These are phyloP conservation scores for Mizuhopecten yessoensis DNA, from an alignment of 1,140 invertebrate genomes.

Conservation along the genomic window DNA sequence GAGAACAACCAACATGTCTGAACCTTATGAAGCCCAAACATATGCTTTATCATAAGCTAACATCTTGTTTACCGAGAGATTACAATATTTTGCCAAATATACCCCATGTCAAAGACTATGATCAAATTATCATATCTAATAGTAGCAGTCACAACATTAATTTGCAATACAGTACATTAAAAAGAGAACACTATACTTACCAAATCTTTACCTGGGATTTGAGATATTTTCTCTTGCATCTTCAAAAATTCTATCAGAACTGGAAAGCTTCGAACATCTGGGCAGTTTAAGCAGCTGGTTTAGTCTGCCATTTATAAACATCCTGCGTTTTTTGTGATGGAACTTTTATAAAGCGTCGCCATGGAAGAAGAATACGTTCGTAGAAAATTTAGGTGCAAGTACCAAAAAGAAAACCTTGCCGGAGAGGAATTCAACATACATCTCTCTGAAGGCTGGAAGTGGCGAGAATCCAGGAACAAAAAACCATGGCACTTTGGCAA, in stretches of 20 bases:
- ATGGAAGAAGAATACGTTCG: background rate
- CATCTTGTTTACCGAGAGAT: no score
- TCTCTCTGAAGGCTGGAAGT: slow-evolving; percentile 30
- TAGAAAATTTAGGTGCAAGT: slow-evolving; percentile 34
- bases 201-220: background rate
- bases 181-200: slow-evolving; percentile 2
- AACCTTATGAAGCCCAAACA: background rate
- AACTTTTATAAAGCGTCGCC: slow-evolving; percentile 4
- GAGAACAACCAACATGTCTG: background rate
- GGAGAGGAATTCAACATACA: slow-evolving; percentile 17
- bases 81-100: background rate
- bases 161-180: slow-evolving; percentile 20
- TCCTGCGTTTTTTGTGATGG: background rate
- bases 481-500: background rate
- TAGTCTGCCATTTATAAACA: slow-evolving; percentile 21
- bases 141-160: slow-evolving; percentile 24
- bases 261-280: slow-evolving; percentile 26
- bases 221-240: background rate
- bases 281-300: background rate
- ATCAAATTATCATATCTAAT: background rate
- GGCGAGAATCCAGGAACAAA: slow-evolving; percentile 5
- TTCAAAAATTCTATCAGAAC: slow-evolving; percentile 11
- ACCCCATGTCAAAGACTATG: background rate
- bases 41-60: no score
- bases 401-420: slow-evolving; percentile 30